These are phyloP conservation scores for Entomobrya multifasciata DNA, from an alignment of 2,888 invertebrate species.

Conservation along the genomic window DNA sequence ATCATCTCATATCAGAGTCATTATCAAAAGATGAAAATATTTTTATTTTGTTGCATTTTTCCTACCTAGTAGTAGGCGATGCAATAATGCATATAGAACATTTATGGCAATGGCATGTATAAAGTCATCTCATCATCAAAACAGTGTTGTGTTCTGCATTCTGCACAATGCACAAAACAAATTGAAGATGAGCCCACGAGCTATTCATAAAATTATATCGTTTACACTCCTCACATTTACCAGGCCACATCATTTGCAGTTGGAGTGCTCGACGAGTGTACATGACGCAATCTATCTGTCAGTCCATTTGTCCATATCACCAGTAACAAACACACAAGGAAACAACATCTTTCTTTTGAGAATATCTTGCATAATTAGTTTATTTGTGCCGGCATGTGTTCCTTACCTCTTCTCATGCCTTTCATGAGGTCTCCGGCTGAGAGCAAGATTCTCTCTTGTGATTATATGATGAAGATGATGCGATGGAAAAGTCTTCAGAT, in stretches of 20 bases:
- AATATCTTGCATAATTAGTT: slow-evolving; percentile 58
- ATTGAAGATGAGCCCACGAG: slow-evolving; percentile 54
- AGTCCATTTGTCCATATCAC: slow-evolving; percentile 6
- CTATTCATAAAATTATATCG: slow-evolving; percentile 58
- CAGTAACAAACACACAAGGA: not conserved
- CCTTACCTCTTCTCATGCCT: slow-evolving; percentile 35
- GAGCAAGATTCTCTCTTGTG: not conserved
- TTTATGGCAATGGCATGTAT: slow-evolving; percentile 10
- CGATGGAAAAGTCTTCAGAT: not conserved
- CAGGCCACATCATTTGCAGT: too few species aligned
- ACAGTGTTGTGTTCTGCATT: not conserved
- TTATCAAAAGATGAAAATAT: slow-evolving; percentile 13
- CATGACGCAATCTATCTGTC: slow-evolving; percentile 54
- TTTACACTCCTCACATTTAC: slow-evolving; percentile 30
- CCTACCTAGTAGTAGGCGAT: too few species aligned
- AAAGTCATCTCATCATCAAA: slow-evolving; percentile 36
- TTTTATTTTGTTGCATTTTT: slow-evolving; percentile 2
- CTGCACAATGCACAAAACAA: slow-evolving; percentile 3
- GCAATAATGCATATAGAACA: not conserved
- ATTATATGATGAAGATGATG: not conserved
- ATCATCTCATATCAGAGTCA: too few species aligned
- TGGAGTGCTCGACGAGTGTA: not conserved
- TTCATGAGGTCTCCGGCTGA: slow-evolving; percentile 57
- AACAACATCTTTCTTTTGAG: not conserved
- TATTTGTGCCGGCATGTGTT: slow-evolving; percentile 61